Conservation (phyloP, 2,113 vertebrate species). For the Trachemys scripta region DNA sequence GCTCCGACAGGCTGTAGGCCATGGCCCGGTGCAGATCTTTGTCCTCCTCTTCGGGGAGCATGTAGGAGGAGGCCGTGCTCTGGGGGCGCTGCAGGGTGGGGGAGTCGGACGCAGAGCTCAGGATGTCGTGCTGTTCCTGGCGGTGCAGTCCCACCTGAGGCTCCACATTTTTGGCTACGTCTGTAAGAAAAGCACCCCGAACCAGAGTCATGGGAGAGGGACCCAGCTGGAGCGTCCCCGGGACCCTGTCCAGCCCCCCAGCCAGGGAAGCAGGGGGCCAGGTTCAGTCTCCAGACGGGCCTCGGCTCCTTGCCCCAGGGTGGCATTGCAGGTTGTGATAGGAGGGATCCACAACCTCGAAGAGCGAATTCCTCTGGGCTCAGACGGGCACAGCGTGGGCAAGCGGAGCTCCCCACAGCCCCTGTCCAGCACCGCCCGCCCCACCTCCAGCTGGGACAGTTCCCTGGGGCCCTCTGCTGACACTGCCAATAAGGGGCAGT, state of each 20-base stretch:
- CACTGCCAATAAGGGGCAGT: too few species aligned
- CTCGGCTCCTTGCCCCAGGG: too few species aligned
- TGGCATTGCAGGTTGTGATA: too few species aligned
- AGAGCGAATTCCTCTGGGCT: too few species aligned
- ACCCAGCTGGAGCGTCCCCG: neutral
- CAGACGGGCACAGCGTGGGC: too few species aligned
- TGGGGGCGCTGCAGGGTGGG: conserved; percentile 71
- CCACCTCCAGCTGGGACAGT: too few species aligned
- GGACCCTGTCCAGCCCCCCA: neutral
- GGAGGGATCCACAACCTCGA: too few species aligned
- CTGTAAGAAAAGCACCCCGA: conserved; percentile 65
- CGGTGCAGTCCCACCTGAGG: conserved; percentile 88
- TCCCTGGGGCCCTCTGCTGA: too few species aligned
- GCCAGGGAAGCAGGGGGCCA: neutral
- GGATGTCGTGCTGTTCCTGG: conserved; percentile 69
- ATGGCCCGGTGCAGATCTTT: conserved; percentile 87
- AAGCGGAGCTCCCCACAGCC: too few species aligned
- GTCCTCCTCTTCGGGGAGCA: conserved; percentile 58
- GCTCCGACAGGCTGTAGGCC: conserved; percentile 91
- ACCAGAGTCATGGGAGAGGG: neutral
- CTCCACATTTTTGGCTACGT: conserved; percentile 86
- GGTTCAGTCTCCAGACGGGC: too few species aligned
- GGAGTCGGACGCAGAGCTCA: conserved; percentile 28
- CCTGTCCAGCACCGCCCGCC: too few species aligned
- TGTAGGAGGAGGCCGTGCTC: conserved; percentile 56